These are phyloP conservation scores for Oenanthe oenanthe DNA, from an alignment of 2,113 vertebrate species.

Conservation along the genomic window DNA sequence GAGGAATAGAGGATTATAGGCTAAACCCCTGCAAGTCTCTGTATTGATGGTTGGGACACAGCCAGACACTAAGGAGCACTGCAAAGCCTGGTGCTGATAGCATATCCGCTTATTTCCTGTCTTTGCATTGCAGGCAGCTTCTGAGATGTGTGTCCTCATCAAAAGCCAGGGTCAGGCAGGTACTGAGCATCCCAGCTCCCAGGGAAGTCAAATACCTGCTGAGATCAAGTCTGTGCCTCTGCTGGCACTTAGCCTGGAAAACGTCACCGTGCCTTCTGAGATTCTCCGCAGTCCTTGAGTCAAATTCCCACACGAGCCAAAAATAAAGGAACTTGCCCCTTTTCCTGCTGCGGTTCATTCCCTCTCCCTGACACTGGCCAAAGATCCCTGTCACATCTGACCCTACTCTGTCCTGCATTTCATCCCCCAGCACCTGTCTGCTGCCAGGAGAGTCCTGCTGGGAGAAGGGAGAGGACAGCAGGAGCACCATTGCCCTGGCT, in stretches of 20 bases:
- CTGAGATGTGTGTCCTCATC: constrained; percentile 19
- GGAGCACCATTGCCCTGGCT: constrained; percentile 17
- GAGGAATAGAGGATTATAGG: constrained; percentile 52
- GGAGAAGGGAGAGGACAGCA: background rate
- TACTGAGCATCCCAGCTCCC: background rate
- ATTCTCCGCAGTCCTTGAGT: constrained; percentile 25
- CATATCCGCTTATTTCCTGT: constrained; percentile 42
- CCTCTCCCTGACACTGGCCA: background rate
- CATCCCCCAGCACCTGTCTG: background rate
- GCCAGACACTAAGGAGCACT: constrained; percentile 24
- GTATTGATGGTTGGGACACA: constrained; percentile 58
- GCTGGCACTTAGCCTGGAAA: constrained; percentile 47
- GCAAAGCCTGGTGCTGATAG: constrained; percentile 58
- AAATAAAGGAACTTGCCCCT: constrained; percentile 44
- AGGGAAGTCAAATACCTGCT: constrained; percentile 43
- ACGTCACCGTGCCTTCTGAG: constrained; percentile 13
- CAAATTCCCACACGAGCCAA: constrained; percentile 44
- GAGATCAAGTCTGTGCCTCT: constrained; percentile 32
- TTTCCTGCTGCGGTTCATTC: background rate
- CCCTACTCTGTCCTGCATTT: background rate
- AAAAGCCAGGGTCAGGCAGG: constrained; percentile 44
- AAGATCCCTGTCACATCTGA: background rate
- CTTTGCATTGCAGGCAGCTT: constrained; percentile 33
- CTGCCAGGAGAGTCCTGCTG: background rate
- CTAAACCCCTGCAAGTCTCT: constrained; percentile 48